phyloP scores from a whole-genome alignment of 2,888 invertebrate genomes.

The Lasioglossum lativentre region DNA sequence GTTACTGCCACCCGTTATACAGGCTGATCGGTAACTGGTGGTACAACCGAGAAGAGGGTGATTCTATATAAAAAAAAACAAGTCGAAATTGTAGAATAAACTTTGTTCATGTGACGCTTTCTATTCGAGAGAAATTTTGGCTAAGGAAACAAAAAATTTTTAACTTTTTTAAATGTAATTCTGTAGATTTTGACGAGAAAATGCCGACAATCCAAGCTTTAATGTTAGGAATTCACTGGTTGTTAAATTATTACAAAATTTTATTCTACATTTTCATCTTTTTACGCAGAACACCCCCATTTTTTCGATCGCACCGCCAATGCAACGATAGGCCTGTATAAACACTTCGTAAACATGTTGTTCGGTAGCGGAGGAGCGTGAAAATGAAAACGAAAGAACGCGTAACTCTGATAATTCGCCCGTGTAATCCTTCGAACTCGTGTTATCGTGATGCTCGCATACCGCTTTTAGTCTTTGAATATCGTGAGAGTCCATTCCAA shows the following conservation, averaged over 20 bases:
- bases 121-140: no score
- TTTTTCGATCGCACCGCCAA: not conserved
- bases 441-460: constrained; percentile 28
- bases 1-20: constrained; percentile 58
- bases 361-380: constrained; percentile 38
- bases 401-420: constrained; percentile 26
- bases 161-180: no score
- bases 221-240: no score
- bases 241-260: not conserved
- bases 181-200: no score
- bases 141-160: no score
- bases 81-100: not conserved
- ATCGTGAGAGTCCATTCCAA: constrained; percentile 57
- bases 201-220: no score
- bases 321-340: constrained; percentile 16
- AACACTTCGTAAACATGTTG: constrained; percentile 60
- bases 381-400: constrained; percentile 50
- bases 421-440: constrained; percentile 13
- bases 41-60: not conserved
- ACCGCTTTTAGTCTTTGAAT: constrained; percentile 38
- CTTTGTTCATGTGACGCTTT: not conserved
- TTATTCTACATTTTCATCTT: not conserved
- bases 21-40: not conserved
- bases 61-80: no score
- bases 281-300: not conserved